Evolutionary conservation across 92 coral and sea anemone genomes (phyloP), one percentile per base, ranked within the genome.

Genomic region (Pocillopora grandis): DNA sequence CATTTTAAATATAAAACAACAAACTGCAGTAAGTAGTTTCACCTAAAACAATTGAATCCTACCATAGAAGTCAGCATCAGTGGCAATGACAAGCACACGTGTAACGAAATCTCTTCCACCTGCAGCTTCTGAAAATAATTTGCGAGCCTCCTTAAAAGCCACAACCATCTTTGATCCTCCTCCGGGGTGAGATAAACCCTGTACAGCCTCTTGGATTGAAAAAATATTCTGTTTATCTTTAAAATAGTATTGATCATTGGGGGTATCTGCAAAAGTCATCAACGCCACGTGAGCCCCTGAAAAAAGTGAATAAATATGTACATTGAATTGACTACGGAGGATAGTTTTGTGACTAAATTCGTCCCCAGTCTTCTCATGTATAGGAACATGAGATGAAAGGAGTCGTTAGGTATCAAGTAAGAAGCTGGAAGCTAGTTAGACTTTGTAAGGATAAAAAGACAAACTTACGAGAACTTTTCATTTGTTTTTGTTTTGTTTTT

Each of bases 211-310:
- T 15, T 83, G 86, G 2, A 83, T 57, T 16, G 79, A 58, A 2
- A 23, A 33, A 72, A 52, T 62, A 31, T 23, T 42, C 63, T 83
- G 86, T 73, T 76, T 62, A 58, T 83, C 63, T n/a, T 62, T 83
- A 14, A 83, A 83, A 33, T 6, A 62, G 48, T 73, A 56, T 68
- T 27, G 62, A 49, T 42, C 66, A 62, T 42, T 17, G n/a, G 55
- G 58, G 31, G 52, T 21, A 16, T 83, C 64, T 3, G 86, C 79
- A 31, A 83, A 73, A 48, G 72, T 62, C 80, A 83, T 63, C 52
- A 83, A 23, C 27, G 86, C 79, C 65, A 83, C 64, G 57, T 72
- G 86, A 3, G 86, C 31, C 55, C 72, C 86, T 83, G 76, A 52
- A 64, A 27, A 9, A 62, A 62, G 66, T 1, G 37, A 3, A 60